phyloP scores from a whole-genome alignment of 30 jellyfish, hydroid and myxozoan species.

The Aurelia aurita region DNA sequence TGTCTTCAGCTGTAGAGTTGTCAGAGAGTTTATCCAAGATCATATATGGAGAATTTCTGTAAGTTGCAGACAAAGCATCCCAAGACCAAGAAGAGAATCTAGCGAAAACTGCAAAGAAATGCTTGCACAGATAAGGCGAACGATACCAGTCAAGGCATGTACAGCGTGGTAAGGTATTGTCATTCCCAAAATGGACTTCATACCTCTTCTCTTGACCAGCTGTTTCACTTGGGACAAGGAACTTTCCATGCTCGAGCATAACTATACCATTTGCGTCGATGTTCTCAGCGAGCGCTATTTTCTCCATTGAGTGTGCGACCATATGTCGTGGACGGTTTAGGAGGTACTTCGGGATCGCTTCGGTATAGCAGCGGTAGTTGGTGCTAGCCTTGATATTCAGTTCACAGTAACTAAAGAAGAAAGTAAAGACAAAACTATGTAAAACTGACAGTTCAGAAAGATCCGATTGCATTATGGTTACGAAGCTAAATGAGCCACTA shows the following conservation, averaged over 20 bases:
- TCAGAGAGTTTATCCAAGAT: conserved; percentile 25
- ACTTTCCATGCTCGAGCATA: conserved; percentile 3
- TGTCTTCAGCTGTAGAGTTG: neutral
- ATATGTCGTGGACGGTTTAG: conserved; percentile 24
- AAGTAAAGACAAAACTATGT: too few relatives aligned
- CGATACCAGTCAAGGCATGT: conserved; percentile 30
- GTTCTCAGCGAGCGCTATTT: conserved; percentile 4
- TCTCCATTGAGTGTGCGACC: conserved; percentile 25
- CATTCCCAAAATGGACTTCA: conserved; percentile 37
- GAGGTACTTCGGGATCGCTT: conserved; percentile 4
- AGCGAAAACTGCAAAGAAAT: conserved; percentile 24
- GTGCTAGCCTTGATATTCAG: neutral
- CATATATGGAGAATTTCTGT: conserved; percentile 45
- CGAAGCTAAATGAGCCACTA: too few relatives aligned
- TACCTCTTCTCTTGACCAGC: neutral
- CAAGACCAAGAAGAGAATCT: conserved; percentile 39
- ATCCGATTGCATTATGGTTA: too few relatives aligned
- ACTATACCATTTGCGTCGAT: neutral
- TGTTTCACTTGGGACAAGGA: conserved; percentile 1
- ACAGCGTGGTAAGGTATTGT: conserved; percentile 36
- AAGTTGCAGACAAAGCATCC: conserved; percentile 28
- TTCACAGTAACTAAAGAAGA: neutral
- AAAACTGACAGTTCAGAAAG: too few relatives aligned
- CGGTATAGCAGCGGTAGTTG: neutral
- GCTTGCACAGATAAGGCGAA: conserved; percentile 35